Evolutionary conservation across 92 coral and sea anemone species (phyloP).

Genomic region (Siderastrea radians): DNA sequence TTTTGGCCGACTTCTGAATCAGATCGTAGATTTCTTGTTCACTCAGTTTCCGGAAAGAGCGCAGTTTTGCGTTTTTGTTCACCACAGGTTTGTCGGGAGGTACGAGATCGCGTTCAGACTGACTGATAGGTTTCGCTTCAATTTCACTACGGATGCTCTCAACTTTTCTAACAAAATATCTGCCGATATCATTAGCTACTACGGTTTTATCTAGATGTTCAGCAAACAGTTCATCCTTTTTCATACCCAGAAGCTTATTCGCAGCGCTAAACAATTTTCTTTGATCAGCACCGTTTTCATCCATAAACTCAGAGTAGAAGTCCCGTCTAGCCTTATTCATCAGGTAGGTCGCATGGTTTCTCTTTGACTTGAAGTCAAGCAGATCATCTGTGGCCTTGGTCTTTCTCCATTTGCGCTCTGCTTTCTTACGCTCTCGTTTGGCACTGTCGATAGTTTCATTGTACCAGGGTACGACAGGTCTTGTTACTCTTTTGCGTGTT

Average conservation of each 20-base stretch:
- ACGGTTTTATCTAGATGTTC: slow-evolving; percentile 44
- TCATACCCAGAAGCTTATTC: slow-evolving; percentile 56
- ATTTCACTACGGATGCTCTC: slow-evolving; percentile 53
- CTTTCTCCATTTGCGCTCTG: slow-evolving; percentile 67
- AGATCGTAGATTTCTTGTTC: slow-evolving; percentile 54
- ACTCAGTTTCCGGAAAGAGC: slow-evolving; percentile 45
- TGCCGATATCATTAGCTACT: slow-evolving; percentile 62
- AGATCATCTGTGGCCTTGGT: slow-evolving; percentile 45
- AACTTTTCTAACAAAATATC: slow-evolving; percentile 50
- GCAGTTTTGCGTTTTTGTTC: slow-evolving; percentile 49
- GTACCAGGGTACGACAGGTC: slow-evolving; percentile 73
- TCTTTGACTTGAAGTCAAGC: slow-evolving; percentile 46
- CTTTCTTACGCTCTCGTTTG: slow-evolving; percentile 36
- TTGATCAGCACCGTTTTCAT: slow-evolving; percentile 64
- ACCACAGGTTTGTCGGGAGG: slow-evolving; percentile 55
- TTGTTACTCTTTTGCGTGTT: slow-evolving; percentile 34
- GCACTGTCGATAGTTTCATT: slow-evolving; percentile 42
- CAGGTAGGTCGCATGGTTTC: slow-evolving; percentile 60
- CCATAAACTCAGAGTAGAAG: slow-evolving; percentile 51
- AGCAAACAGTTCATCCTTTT: slow-evolving; percentile 26
- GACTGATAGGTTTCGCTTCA: slow-evolving; percentile 49
- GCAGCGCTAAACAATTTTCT: slow-evolving; percentile 59
- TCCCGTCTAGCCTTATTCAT: slow-evolving; percentile 69
- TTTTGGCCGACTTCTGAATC: slow-evolving; percentile 59
- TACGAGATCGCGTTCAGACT: slow-evolving; percentile 47